Conservation (phyloP, 2,797 vertebrate genomes). For the Myiotriccus ornatus region DNA sequence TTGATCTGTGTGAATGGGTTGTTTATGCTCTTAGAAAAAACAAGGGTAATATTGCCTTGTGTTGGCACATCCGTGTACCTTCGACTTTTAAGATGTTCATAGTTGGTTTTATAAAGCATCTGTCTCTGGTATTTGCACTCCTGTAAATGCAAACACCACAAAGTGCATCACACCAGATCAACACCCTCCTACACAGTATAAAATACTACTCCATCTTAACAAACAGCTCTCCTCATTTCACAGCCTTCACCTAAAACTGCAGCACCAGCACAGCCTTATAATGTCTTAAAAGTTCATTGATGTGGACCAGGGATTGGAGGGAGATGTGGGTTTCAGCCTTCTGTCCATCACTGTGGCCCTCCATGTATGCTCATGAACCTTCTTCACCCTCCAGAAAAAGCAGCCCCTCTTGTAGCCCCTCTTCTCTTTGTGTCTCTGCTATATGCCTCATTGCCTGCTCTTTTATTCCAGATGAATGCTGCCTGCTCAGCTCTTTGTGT, state of each 20-base stretch:
- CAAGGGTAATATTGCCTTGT: background rate
- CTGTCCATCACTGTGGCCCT: background rate
- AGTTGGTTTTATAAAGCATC: slow-evolving; percentile 25
- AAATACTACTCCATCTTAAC: background rate
- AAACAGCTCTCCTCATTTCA: background rate
- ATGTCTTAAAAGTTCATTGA: background rate
- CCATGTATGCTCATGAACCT: background rate
- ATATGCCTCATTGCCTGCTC: background rate
- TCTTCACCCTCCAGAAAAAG: background rate
- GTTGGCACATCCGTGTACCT: background rate
- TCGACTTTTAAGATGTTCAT: background rate
- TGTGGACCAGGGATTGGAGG: background rate
- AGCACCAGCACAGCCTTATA: background rate
- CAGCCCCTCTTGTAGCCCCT: background rate
- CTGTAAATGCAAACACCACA: slow-evolving; percentile 1
- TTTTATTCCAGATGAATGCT: slow-evolving; percentile 15
- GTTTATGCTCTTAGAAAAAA: slow-evolving; percentile 7
- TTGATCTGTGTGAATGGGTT: background rate
- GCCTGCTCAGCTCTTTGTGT: slow-evolving; percentile 8
- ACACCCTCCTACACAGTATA: background rate
- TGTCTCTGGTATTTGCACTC: background rate
- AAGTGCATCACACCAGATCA: background rate
- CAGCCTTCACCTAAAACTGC: background rate
- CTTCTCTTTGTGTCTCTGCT: background rate
- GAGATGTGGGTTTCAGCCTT: background rate